These are phyloP conservation scores for Drosophila tristis DNA, from an alignment of 1,140 invertebrate species.

Conservation along the genomic window DNA sequence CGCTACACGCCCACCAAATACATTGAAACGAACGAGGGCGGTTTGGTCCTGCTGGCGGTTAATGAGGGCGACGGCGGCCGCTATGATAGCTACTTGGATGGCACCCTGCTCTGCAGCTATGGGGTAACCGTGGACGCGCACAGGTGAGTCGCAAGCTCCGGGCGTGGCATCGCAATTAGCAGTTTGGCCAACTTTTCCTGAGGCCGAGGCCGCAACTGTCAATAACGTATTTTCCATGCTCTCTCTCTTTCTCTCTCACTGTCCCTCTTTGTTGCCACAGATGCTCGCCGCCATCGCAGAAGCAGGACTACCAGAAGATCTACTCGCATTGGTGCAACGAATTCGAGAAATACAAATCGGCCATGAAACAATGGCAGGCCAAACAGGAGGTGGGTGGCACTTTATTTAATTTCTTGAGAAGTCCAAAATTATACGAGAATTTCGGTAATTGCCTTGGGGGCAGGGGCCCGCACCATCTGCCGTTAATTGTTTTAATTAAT, in stretches of 20 bases:
- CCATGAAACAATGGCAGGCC: conserved; percentile 91
- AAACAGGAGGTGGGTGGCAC: conserved; percentile 88
- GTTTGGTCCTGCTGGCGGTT: conserved; percentile 89
- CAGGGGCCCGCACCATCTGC: conserved; percentile 35
- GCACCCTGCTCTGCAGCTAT: conserved; percentile 88
- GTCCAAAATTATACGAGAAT: too few relatives aligned
- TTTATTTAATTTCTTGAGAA: conserved; percentile 7
- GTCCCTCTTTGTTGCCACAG: conserved; percentile 69
- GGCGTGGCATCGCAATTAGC: conserved; percentile 27
- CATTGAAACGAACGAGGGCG: conserved; percentile 89
- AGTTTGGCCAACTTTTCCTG: neutral
- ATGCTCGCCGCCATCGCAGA: conserved; percentile 88
- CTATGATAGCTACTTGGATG: conserved; percentile 89
- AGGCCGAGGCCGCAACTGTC: conserved; percentile 14
- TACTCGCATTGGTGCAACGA: conserved; percentile 93
- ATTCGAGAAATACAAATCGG: conserved; percentile 92
- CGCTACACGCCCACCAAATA: conserved; percentile 88
- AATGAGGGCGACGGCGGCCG: conserved; percentile 89
- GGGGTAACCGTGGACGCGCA: conserved; percentile 90
- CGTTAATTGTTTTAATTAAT: conserved; percentile 82
- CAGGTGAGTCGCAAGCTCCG: conserved; percentile 83
- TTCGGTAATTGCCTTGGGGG: conserved; percentile 14
- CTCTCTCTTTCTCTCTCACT: neutral
- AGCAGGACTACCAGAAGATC: conserved; percentile 90
- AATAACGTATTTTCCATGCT: conserved; percentile 47